These are phyloP conservation scores for Pseudomyrmex flavicornis DNA, from an alignment of 1,140 invertebrate species.

Conservation along the genomic window DNA sequence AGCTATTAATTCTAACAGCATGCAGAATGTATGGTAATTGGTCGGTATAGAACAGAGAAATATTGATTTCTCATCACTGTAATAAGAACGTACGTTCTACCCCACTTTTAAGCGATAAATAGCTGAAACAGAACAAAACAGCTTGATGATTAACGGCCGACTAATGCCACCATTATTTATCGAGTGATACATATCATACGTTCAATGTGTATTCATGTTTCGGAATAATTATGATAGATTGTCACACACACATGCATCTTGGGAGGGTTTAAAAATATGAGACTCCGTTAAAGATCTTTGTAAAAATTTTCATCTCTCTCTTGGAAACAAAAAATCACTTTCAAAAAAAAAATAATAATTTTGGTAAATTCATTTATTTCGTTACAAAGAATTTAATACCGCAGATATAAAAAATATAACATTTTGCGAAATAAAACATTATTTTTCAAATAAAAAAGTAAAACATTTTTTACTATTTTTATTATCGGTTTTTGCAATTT, in stretches of 20 bases:
- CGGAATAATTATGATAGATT: slow-evolving; percentile 7
- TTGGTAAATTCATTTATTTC: background rate
- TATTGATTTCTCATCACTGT: slow-evolving; percentile 52
- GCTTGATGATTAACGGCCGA: slow-evolving; percentile 26
- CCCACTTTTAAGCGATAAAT: slow-evolving; percentile 45
- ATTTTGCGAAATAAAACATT: background rate
- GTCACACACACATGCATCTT: background rate
- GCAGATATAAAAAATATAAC: background rate
- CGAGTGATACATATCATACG: slow-evolving; percentile 3
- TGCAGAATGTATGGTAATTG: slow-evolving; percentile 45
- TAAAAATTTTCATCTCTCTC: background rate
- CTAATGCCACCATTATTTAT: slow-evolving; percentile 50
- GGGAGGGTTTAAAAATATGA: background rate
- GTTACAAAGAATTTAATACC: background rate
- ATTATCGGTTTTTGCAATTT: background rate
- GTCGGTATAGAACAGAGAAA: slow-evolving; percentile 34
- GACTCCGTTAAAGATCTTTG: no score
- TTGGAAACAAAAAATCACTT: background rate
- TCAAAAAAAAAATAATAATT: background rate
- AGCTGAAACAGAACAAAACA: slow-evolving; percentile 26
- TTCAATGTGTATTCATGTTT: slow-evolving; percentile 5
- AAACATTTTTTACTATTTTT: background rate
- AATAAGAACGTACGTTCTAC: slow-evolving; percentile 40
- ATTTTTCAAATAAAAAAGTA: background rate
- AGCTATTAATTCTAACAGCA: slow-evolving; percentile 54